Conservation (phyloP, 2,113 vertebrate genomes). For the Boulengeromyrus knoepffleri region DNA sequence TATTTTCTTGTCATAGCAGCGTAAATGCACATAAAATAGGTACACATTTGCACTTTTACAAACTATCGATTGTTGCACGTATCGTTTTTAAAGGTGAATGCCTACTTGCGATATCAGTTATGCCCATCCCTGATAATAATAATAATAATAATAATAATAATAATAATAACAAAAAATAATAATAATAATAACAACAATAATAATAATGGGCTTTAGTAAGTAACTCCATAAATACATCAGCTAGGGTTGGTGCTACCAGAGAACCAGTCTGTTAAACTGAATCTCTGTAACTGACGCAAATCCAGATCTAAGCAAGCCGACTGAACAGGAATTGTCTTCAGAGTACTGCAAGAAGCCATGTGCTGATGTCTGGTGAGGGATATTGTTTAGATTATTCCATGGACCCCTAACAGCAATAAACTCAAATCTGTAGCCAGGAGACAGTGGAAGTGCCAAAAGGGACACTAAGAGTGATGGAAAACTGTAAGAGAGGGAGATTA, state of each 20-base stretch:
- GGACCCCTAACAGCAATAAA: background rate
- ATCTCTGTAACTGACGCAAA: background rate
- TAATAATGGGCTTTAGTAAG: background rate
- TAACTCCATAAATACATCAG: background rate
- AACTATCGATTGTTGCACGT: too few species aligned
- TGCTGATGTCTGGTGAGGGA: background rate
- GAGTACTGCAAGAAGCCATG: background rate
- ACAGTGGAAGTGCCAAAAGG: background rate
- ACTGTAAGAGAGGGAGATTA: conserved; percentile 2
- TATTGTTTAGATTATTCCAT: background rate
- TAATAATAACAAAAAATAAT: background rate
- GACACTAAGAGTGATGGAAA: conserved; percentile 10
- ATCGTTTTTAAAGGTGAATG: too few species aligned
- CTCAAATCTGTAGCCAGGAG: background rate
- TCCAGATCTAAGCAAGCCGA: background rate
- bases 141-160: too few species aligned
- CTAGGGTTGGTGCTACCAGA: background rate
- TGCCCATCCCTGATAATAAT: background rate
- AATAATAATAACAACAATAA: background rate
- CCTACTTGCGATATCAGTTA: too few species aligned
- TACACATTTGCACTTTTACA: too few species aligned
- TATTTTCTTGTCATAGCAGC: too few species aligned
- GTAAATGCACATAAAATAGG: too few species aligned
- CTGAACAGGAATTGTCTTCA: background rate
- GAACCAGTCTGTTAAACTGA: background rate